Evolutionary conservation across 2,888 invertebrate species (phyloP), one percentile per base, ranked within the genome.

Genomic region (Pantelozetes paolii): DNA sequence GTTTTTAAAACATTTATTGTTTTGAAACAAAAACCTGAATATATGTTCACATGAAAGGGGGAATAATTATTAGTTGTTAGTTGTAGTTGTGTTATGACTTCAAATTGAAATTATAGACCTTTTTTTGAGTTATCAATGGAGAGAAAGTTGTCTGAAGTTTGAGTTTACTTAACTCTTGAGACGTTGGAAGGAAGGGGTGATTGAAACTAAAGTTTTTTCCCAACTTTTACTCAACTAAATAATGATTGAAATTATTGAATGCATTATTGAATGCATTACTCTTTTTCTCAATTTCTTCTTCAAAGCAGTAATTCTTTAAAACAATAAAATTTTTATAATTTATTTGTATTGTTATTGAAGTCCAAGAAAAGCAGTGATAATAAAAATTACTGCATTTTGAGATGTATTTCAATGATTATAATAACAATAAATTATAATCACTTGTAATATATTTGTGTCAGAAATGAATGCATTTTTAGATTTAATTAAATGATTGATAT

Each of bases 51-150:
- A 20, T 50, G 50, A 50, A 50, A 50, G 15, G 50, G 5, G n/a
- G 50, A 50, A 50, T 50, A 50, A 50, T 50, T 50, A 20, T 50
- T 50, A 50, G n/a, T n/a, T n/a, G 50, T 50, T 50, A 50, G 20
- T 5, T 20, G 50, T 50, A 50, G 45, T 45, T 45, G 45, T 45
- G 45, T n/a, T 50, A 50, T 50, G 50, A 50, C 50, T 50, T 50
- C n/a, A 50, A n/a, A 20, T 20, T 50, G n/a, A 50, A 50, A 50
- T 50, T 50, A 50, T 50, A 50, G 50, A 50, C 20, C n/a, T 50
- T 50, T 50, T n/a, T 18, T 8, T 50, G 20, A 23, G 13, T 13
- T 30, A 57, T 57, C 57, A 57, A 57, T 57, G 57, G 20, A 57
- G 57, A 13, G 57, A 57, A 23, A 28, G 57, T 57, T 57, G 23